phyloP scores from a whole-genome alignment of 37 sponge, comb jelly and placozoan genomes.

The Axinella damicornis region DNA sequence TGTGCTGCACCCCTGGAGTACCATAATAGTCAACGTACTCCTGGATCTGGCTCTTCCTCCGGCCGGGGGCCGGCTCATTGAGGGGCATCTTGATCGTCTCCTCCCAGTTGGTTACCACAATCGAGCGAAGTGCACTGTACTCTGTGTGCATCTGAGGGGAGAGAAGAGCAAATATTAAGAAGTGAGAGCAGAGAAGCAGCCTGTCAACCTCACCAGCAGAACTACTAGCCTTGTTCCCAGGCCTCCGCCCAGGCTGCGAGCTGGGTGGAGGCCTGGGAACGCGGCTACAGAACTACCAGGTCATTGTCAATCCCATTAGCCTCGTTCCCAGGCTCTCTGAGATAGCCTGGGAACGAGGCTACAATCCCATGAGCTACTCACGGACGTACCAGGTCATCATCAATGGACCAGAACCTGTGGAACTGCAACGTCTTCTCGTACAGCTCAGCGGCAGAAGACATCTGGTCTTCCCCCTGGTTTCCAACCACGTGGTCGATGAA shows the following conservation, averaged over 20 bases:
- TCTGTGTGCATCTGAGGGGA: conserved; percentile 91
- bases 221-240: no score
- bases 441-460: conserved; percentile 87
- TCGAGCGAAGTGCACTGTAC: conserved; percentile 93
- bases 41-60: conserved; percentile 99
- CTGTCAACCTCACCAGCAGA: no score
- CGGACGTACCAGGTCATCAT: conserved; percentile 85
- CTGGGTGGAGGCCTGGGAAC: no score
- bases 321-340: no score
- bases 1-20: conserved; percentile 97
- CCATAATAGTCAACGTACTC: conserved; percentile 98
- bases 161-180: no score
- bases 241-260: no score
- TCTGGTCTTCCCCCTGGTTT: conserved; percentile 90
- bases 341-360: no score
- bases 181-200: no score
- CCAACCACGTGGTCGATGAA: conserved; percentile 99
- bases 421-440: conserved; percentile 96
- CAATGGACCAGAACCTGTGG: conserved; percentile 99
- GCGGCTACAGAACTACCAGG: no score
- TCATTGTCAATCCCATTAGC: no score
- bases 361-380: background rate
- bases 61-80: conserved; percentile 97
- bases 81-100: conserved; percentile 99
- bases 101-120: conserved; percentile 98